Percentiles rank a stretch among this genome's conserved stretches.
phyloP scores from a whole-genome alignment of 2,113 vertebrate genomes.

The Anguilla japonica region DNA sequence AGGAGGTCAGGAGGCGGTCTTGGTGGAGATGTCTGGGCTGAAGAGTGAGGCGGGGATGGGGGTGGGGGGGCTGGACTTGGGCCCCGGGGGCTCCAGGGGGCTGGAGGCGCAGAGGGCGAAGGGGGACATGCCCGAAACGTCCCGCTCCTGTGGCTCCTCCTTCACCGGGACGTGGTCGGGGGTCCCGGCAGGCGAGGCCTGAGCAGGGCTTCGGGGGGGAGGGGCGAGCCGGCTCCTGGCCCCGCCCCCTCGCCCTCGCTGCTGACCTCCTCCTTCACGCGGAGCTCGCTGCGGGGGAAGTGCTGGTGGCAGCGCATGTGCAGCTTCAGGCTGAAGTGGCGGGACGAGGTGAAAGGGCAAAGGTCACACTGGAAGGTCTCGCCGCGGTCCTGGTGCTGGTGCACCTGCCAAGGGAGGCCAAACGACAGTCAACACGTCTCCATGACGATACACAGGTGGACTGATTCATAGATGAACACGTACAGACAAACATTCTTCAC shows the following conservation, averaged over 20 bases:
- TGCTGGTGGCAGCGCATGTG: constrained; percentile 88
- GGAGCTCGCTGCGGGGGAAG: constrained; percentile 93
- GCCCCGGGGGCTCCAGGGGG: constrained; percentile 76
- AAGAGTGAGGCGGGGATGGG: constrained; percentile 70
- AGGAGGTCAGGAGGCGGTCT: constrained; percentile 85
- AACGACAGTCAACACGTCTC: neutral
- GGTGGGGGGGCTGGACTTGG: constrained; percentile 51
- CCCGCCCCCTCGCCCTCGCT: constrained; percentile 78
- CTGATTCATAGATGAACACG: neutral
- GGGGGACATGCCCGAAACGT: constrained; percentile 59
- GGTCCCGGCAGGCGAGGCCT: constrained; percentile 71
- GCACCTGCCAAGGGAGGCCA: constrained; percentile 77
- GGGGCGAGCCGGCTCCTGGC: constrained; percentile 61
- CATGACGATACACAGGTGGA: neutral
- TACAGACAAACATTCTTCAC: neutral
- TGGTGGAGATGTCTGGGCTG: constrained; percentile 82
- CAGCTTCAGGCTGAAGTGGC: constrained; percentile 85
- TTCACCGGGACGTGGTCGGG: constrained; percentile 76
- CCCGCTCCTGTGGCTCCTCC: constrained; percentile 79
- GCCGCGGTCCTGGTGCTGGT: constrained; percentile 84
- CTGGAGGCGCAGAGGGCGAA: constrained; percentile 68
- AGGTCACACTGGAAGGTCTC: constrained; percentile 85
- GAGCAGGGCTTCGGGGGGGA: constrained; percentile 62
- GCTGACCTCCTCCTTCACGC: constrained; percentile 95
- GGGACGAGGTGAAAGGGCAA: constrained; percentile 82